Evolutionary conservation across 1,140 invertebrate genomes (phyloP).

Genomic region (Sminthurides bifidus): DNA sequence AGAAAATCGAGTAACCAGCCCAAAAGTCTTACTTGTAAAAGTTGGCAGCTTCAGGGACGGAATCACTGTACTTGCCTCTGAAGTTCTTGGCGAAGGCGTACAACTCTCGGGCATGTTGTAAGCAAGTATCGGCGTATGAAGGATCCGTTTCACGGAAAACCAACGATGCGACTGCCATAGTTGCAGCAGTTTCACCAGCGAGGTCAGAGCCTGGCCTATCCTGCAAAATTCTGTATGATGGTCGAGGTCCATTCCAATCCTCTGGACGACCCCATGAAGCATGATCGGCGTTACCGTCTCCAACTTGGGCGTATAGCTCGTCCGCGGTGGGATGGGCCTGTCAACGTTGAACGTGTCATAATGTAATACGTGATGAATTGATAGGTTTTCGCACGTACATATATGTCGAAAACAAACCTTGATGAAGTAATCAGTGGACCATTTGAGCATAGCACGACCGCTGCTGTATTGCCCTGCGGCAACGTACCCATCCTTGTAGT

Average conservation of each 20-base stretch:
- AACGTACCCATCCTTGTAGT: conserved; percentile 34
- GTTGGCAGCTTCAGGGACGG: conserved; percentile 33
- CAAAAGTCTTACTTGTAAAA: conserved; percentile 15
- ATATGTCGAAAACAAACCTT: conserved; percentile 28
- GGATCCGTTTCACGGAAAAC: conserved; percentile 32
- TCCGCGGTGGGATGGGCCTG: conserved; percentile 37
- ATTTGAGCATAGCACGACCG: conserved; percentile 34
- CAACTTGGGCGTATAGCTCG: conserved; percentile 45
- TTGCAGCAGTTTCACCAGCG: conserved; percentile 39
- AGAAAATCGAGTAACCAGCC: no score
- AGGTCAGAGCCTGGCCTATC: conserved; percentile 36
- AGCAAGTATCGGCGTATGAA: conserved; percentile 33
- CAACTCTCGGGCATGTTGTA: conserved; percentile 36
- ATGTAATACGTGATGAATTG: not conserved
- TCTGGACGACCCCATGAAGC: conserved; percentile 42
- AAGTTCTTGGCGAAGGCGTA: conserved; percentile 38
- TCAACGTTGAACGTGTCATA: not conserved
- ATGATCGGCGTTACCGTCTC: conserved; percentile 44
- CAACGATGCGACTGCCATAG: conserved; percentile 41
- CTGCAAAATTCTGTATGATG: conserved; percentile 34
- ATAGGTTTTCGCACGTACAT: not conserved
- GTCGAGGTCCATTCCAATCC: conserved; percentile 36
- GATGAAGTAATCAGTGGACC: conserved; percentile 38
- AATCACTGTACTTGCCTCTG: conserved; percentile 36
- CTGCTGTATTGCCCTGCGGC: conserved; percentile 31